phyloP scores from a whole-genome alignment of 2,888 invertebrate genomes.

The Lumbricus terrestris region DNA sequence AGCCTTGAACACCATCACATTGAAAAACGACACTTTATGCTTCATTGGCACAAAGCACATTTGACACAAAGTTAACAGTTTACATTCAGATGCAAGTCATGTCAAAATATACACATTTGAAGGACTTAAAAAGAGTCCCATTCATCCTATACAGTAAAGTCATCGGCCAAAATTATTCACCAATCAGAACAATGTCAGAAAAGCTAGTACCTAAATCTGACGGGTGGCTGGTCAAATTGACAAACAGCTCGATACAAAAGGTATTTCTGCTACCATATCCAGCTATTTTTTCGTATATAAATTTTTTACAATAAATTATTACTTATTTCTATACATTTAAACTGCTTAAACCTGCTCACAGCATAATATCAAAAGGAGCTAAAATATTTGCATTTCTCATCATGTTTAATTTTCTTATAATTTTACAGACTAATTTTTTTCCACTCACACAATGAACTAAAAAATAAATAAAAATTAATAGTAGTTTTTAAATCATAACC shows the following conservation, averaged over 20 bases:
- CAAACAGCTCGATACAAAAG: not conserved
- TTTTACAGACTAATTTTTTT: too few relatives aligned
- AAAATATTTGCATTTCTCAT: not conserved
- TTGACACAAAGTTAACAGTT: not conserved
- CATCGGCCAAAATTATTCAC: not conserved
- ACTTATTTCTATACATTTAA: not conserved
- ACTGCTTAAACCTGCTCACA: not conserved
- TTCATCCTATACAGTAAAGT: not conserved
- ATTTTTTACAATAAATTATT: not conserved
- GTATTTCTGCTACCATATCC: not conserved
- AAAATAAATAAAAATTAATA: too few relatives aligned
- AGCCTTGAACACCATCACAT: not conserved
- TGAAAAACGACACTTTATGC: not conserved
- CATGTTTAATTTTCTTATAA: too few relatives aligned
- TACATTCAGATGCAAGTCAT: slow-evolving; percentile 3
- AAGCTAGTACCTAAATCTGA: not conserved
- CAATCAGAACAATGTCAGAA: not conserved
- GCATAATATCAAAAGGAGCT: not conserved
- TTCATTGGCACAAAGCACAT: not conserved
- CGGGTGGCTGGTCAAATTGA: not conserved
- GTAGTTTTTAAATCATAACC: too few relatives aligned
- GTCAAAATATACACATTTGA: not conserved
- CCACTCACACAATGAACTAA: too few relatives aligned
- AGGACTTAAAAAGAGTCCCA: not conserved
- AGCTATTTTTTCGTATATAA: not conserved